Evolutionary conservation across 2,888 invertebrate genomes (phyloP).

Genomic region (Sympetrum striolatum): DNA sequence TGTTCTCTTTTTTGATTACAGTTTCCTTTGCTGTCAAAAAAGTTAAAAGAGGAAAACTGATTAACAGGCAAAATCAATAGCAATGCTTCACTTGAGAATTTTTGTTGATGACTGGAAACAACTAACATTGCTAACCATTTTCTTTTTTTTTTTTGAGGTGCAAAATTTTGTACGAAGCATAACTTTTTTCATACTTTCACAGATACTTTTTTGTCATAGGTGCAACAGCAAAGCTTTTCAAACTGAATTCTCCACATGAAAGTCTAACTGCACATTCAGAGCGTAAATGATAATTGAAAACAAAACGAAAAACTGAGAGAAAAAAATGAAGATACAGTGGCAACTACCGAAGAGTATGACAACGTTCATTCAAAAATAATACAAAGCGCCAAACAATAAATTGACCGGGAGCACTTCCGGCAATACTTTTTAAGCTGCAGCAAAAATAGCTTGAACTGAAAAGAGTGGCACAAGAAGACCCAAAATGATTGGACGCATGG

Average conservation of each 20-base stretch:
- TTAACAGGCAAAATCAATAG: constrained; percentile 33
- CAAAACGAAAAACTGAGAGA: constrained; percentile 42
- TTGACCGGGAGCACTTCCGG: constrained; percentile 16
- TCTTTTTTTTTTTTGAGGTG: background rate
- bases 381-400: constrained; percentile 30
- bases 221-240: constrained; percentile 15
- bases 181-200: background rate
- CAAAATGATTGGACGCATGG: constrained; percentile 35
- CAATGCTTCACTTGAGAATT: constrained; percentile 26
- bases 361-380: constrained; percentile 30
- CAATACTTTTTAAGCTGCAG: constrained; percentile 11
- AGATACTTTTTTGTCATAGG: background rate
- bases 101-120: background rate
- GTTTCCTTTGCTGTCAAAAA: constrained; percentile 32
- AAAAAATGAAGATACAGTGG: constrained; percentile 39
- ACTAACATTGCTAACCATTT: constrained; percentile 25
- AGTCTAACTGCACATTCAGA: constrained; percentile 39
- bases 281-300: constrained; percentile 48
- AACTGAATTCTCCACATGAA: constrained; percentile 7
- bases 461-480: constrained; percentile 39
- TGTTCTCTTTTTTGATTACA: background rate
- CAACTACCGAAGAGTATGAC: constrained; percentile 46
- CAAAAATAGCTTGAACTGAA: constrained; percentile 29
- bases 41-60: constrained; percentile 30
- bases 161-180: constrained; percentile 12